Evolutionary conservation across 1,140 invertebrate species (phyloP).

Genomic region (Tribolium madens): DNA sequence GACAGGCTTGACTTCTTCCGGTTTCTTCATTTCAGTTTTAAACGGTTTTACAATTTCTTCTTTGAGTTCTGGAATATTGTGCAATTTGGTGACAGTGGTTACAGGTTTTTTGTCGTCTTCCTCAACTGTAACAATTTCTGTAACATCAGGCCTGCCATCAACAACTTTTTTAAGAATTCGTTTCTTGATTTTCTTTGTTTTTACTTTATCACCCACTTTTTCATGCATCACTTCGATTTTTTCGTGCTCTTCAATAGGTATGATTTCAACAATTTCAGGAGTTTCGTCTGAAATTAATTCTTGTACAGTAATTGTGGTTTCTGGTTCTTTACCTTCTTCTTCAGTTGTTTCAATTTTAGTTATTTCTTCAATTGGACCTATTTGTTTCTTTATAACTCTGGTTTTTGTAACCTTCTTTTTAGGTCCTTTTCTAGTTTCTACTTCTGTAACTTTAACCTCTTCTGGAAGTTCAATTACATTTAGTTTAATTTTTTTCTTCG

Average conservation of each 20-base stretch:
- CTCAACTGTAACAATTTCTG: constrained; percentile 66
- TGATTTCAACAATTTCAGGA: constrained; percentile 62
- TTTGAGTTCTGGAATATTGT: constrained; percentile 54
- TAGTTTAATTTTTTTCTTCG: constrained; percentile 60
- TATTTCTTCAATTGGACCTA: constrained; percentile 62
- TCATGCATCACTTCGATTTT: constrained; percentile 61
- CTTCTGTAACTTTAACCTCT: constrained; percentile 52
- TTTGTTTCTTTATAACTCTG: constrained; percentile 51
- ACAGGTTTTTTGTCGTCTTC: constrained; percentile 65
- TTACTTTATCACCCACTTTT: constrained; percentile 59
- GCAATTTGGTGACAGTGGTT: constrained; percentile 52
- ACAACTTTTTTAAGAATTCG: constrained; percentile 63
- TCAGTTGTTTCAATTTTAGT: constrained; percentile 61
- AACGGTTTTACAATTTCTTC: constrained; percentile 52
- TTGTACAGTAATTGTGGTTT: constrained; percentile 62
- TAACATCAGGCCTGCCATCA: constrained; percentile 65
- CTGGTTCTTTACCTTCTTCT: constrained; percentile 59
- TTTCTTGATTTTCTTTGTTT: constrained; percentile 64
- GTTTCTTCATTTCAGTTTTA: constrained; percentile 56
- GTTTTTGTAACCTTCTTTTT: constrained; percentile 61
- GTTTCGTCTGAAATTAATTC: constrained; percentile 62
- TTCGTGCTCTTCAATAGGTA: constrained; percentile 62
- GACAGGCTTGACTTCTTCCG: constrained; percentile 44
- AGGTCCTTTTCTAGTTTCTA: constrained; percentile 13
- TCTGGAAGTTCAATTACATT: constrained; percentile 47